Evolutionary conservation across 2,888 invertebrate species (phyloP), one percentile per base, ranked within the genome.

Genomic region (Lampropteryx suffumata): DNA sequence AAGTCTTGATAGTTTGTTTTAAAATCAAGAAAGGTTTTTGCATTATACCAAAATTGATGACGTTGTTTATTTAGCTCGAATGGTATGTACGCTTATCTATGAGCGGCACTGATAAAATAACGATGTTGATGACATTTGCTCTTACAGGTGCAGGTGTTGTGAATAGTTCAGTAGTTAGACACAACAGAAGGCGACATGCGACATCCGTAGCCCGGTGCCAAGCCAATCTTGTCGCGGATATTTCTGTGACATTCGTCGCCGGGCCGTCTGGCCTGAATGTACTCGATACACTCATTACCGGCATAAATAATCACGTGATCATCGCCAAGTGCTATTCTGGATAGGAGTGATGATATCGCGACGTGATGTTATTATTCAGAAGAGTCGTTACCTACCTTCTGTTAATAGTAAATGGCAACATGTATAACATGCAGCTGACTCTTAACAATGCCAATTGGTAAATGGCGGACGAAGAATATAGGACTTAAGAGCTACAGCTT

Each of bases 201-300:
- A 51, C 65, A 67, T 71, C 72, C 65, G 71, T 50, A 60, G 45
- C 53, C 32, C 55, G 53, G 46, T 73, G 77, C 75, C 74, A 74
- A 53, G 61, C 55, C 28, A 54, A 40, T 55, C 49, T 59, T 57
- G 57, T 56, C 58, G 62, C 55, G 58, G 57, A 61, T 74, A 70
- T 70, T 69, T 69, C 62, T 62, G 62, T 57, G 24, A 48, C 55
- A 36, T 41, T 57, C 61, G 64, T 36, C 76, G 78, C 76, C 78
- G 67, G 53, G 73, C 79, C 77, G 79, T 79, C 78, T 79, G 76
- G 64, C 40, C 44, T 56, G 54, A 57, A 62, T 62, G 64, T 62
- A 61, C 58, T 58, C 55, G 60, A 61, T 60, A 62, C 34, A 40
- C 44, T 44, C 43, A 40, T 53, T 40, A 48, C 27, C 26, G 35